Conservation (phyloP, 2,888 invertebrate genomes). For the Notodonta dromedarius region DNA sequence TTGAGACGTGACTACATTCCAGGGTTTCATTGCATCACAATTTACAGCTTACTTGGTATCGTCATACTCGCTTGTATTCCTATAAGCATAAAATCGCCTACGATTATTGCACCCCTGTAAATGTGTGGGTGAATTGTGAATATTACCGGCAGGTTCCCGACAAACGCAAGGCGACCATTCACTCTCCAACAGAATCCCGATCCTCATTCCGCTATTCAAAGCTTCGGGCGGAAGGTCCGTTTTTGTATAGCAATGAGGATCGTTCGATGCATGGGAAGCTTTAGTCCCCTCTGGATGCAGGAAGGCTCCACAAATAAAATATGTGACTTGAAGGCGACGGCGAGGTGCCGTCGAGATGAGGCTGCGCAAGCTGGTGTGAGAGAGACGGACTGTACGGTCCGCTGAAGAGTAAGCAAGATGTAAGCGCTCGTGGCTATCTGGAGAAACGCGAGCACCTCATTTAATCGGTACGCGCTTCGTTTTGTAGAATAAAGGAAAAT, state of each 20-base stretch:
- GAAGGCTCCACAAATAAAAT: conserved; percentile 83
- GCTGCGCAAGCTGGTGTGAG: conserved; percentile 69
- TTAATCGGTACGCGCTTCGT: conserved; percentile 83
- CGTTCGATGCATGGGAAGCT: conserved; percentile 65
- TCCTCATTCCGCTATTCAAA: conserved; percentile 33
- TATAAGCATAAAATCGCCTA: conserved; percentile 72
- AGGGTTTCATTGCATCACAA: conserved; percentile 55
- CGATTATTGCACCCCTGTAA: conserved; percentile 67
- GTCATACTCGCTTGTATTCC: conserved; percentile 51
- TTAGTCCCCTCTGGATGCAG: conserved; percentile 79
- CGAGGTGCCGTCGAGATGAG: conserved; percentile 80
- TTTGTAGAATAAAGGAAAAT: conserved; percentile 78
- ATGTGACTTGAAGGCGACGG: conserved; percentile 83
- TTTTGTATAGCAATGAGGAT: conserved; percentile 41
- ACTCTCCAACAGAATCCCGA: conserved; percentile 46
- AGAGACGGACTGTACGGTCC: conserved; percentile 46
- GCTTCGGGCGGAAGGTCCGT: conserved; percentile 35
- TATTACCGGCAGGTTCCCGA: conserved; percentile 77
- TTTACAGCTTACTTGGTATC: conserved; percentile 57
- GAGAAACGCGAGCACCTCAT: conserved; percentile 84
- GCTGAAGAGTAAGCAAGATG: conserved; percentile 51
- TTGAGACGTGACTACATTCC: conserved; percentile 57
- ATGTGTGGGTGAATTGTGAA: conserved; percentile 70
- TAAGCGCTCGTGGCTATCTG: conserved; percentile 73
- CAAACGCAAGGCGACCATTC: conserved; percentile 63